These are phyloP conservation scores for Byasa hedistus DNA, from an alignment of 2,888 invertebrate species.

Conservation along the genomic window DNA sequence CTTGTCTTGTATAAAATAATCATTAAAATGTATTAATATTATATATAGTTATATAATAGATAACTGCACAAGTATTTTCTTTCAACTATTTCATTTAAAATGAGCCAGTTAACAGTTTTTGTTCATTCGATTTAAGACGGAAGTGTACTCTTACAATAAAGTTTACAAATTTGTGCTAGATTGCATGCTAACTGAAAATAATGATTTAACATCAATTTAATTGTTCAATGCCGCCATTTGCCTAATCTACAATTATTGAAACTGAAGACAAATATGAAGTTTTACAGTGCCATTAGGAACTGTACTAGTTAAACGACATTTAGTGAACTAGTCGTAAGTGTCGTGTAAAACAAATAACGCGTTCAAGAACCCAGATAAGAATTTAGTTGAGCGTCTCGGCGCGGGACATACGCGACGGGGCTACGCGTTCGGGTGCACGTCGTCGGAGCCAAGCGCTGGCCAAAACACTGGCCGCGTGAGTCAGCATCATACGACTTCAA, in stretches of 20 bases:
- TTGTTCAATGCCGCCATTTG: neutral
- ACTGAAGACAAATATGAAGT: neutral
- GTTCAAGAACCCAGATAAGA: conserved; percentile 28
- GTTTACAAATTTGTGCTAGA: neutral
- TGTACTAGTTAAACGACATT: conserved; percentile 15
- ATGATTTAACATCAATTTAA: neutral
- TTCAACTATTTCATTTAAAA: no score
- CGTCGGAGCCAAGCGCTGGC: no score
- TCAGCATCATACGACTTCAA: conserved; percentile 18
- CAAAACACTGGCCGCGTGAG: conserved; percentile 20
- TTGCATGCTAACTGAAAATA: neutral
- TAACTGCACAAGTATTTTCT: neutral
- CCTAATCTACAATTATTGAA: neutral
- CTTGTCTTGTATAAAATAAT: neutral
- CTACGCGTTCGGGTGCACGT: conserved; percentile 25
- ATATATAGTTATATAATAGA: neutral
- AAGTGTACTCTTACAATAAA: neutral
- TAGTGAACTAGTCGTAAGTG: conserved; percentile 11
- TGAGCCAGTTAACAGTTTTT: no score
- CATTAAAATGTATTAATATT: neutral
- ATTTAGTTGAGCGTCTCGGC: conserved; percentile 12
- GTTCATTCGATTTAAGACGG: no score
- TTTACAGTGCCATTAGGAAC: neutral
- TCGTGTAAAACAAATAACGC: conserved; percentile 29
- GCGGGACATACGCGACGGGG: conserved; percentile 11